Conservation (phyloP, 2,797 vertebrate species). For the Syngnathus acus region DNA sequence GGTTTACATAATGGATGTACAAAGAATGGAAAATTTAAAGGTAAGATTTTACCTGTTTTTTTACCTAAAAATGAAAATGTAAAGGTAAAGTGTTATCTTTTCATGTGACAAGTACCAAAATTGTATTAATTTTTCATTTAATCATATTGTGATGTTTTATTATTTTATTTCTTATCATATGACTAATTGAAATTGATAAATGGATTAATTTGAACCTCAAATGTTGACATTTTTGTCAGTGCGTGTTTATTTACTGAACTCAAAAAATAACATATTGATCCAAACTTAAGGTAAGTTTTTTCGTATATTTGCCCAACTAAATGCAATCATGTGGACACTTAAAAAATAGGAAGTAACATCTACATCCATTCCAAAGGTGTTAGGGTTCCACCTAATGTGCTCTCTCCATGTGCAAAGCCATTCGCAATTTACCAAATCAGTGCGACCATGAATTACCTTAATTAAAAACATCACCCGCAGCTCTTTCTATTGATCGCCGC, state of each 20-base stretch:
- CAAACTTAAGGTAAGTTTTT: background rate
- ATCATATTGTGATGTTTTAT: no score
- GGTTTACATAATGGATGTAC: no score
- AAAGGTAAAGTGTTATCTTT: no score
- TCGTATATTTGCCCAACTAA: background rate
- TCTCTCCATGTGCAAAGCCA: slow-evolving; percentile 45
- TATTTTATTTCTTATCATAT: no score
- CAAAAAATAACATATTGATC: background rate
- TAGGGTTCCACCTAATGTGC: slow-evolving; percentile 16
- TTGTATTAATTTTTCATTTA: no score
- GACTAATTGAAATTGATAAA: no score
- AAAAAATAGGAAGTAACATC: background rate
- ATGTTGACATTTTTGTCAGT: background rate
- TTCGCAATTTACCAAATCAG: slow-evolving; percentile 57
- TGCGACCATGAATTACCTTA: slow-evolving; percentile 71
- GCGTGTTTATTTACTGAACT: background rate
- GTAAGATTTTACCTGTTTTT: no score
- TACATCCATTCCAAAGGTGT: background rate
- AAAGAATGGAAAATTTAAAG: no score
- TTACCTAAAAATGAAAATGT: no score
- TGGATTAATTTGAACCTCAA: background rate
- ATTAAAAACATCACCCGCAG: slow-evolving; percentile 71
- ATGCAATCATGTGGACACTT: background rate
- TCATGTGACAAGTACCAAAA: no score
- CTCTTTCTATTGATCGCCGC: slow-evolving; percentile 64